These are phyloP conservation scores for Henicopernis longicauda DNA, from an alignment of 2,113 vertebrate genomes.

Conservation along the genomic window DNA sequence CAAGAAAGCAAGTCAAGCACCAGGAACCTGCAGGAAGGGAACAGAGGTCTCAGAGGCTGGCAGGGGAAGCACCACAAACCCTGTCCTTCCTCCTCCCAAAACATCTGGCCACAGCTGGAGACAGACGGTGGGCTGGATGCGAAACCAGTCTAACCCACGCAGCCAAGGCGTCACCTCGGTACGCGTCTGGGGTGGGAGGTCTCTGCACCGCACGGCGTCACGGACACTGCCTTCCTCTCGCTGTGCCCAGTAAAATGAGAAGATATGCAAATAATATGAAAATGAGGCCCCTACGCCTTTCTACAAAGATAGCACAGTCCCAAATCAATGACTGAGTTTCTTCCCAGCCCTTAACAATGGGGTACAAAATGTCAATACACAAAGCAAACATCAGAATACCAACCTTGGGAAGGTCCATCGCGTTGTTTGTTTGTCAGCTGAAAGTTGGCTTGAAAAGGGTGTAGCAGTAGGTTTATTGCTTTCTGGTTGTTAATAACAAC, in stretches of 20 bases:
- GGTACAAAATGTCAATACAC: not conserved
- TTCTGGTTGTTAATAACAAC: not conserved
- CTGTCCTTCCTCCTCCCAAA: not conserved
- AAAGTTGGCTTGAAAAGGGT: not conserved
- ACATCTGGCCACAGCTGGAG: not conserved
- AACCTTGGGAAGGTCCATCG: not conserved
- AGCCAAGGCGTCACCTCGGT: accelerated
- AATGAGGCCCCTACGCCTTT: not conserved
- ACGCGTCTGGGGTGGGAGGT: accelerated
- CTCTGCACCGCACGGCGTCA: not conserved
- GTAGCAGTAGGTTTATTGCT: not conserved
- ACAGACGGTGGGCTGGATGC: accelerated
- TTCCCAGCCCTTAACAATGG: not conserved
- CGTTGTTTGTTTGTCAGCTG: not conserved
- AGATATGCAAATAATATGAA: not conserved
- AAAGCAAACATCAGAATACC: not conserved
- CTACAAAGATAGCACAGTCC: not conserved
- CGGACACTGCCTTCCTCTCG: not conserved
- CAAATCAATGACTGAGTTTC: not conserved
- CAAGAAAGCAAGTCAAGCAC: not conserved
- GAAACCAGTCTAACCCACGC: not conserved
- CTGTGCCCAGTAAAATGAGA: not conserved
- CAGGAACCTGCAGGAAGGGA: not conserved
- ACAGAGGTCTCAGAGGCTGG: not conserved
- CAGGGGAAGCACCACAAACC: not conserved